Percentiles rank a stretch among this genome's conserved stretches.
phyloP scores from a whole-genome alignment of 2,888 invertebrate genomes.

The Eupsilia transversa region DNA sequence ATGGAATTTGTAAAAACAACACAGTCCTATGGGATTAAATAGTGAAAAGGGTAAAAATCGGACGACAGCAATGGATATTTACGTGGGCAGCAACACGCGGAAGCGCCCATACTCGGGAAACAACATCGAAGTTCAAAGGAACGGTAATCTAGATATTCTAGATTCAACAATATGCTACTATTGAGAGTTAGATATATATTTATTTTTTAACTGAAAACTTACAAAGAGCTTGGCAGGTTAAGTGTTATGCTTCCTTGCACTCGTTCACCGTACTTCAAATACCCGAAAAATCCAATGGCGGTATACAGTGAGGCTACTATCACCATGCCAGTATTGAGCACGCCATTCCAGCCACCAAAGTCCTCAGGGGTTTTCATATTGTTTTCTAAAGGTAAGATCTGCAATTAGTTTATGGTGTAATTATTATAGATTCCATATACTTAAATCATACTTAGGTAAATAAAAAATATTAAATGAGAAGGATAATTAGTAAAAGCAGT shows the following conservation, averaged over 20 bases:
- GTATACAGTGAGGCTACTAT: slow-evolving; percentile 96
- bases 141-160: background rate
- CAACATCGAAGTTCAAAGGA: background rate
- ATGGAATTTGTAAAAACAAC: background rate
- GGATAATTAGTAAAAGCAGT: slow-evolving; percentile 34
- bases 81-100: background rate
- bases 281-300: slow-evolving; percentile 97
- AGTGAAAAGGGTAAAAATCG: background rate
- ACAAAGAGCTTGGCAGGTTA: slow-evolving; percentile 94
- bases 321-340: slow-evolving; percentile 96
- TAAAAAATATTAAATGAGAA: slow-evolving; percentile 5
- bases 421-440: slow-evolving; percentile 20
- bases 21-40: background rate
- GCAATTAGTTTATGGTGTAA: slow-evolving; percentile 48
- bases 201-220: slow-evolving; percentile 76
- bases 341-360: slow-evolving; percentile 96
- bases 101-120: background rate
- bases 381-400: slow-evolving; percentile 97
- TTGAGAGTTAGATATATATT: background rate
- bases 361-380: slow-evolving; percentile 96
- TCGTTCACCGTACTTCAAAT: slow-evolving; percentile 95
- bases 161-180: background rate
- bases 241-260: slow-evolving; percentile 96
- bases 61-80: background rate
- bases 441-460: background rate